Base-by-base conservation (phyloP, 2,888 invertebrate genomes). In the Leptinotarsa rubiginosa region DNA sequence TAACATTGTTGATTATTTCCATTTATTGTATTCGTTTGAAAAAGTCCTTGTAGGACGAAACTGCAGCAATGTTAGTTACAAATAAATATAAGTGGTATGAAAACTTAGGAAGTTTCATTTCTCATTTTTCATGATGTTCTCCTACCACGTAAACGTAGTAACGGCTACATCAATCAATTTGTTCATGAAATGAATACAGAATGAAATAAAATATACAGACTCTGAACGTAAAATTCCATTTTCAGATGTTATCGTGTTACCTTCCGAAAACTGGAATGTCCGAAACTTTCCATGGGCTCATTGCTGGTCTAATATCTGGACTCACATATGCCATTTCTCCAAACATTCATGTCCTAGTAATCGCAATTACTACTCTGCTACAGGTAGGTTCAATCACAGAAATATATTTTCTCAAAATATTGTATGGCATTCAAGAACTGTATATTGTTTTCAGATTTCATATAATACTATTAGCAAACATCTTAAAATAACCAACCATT, bases 301-400 rank as follows among this genome's bases (percentile, higher is more conserved):
- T 91, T 52, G 90, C 91, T 49, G 91, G 91, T 22, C 88, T 91
- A 81, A 83, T 91, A 69, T 89, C 91, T 1, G 91, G 91, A 10
- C 81, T 88, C 0, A 89, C 91, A 2, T 90, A 90, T 81, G 81
- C 88, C 10, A 89, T 90, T 1, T 86, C 90, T 5, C 91, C 91
- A 0, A 90, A 90, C 18, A 86, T 89, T n/a, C 89, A 91, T 20
- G 89, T 91, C 20, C 86, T 90, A 0, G 80, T 90, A 7, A 89
- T 90, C 5, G 90, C 90, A 0, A 77, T 90, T 52, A 91, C 91
- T 0, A 90, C 90, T 0, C 83, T 89, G 0, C 82, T 91, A 73
- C 91, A 91, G 87, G 91, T 91, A 47, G 22, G 64, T 66, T 52
- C 15, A 15, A 16, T 7, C 4, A n/a, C 50, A 15, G 5, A 50